These are phyloP conservation scores for Gopherus flavomarginatus DNA, from an alignment of 2,113 vertebrate genomes.

Conservation along the genomic window DNA sequence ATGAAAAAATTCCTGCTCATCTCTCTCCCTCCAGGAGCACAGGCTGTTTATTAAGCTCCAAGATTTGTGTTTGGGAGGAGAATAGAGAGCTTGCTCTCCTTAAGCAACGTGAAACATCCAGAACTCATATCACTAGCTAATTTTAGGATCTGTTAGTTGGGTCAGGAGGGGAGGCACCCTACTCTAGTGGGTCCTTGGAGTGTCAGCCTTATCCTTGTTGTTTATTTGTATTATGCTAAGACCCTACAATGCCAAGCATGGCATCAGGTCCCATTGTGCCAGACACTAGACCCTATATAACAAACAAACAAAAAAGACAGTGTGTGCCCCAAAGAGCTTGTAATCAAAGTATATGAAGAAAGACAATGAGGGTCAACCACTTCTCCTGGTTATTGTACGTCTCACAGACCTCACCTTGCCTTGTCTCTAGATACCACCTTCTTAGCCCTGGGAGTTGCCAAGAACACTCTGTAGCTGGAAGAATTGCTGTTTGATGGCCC, in stretches of 20 bases:
- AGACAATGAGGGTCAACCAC: neutral
- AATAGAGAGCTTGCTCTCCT: neutral
- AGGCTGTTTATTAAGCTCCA: neutral
- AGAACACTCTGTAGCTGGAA: neutral
- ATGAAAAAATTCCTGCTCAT: neutral
- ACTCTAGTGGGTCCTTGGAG: neutral
- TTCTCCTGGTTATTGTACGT: accelerated
- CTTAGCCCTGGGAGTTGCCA: neutral
- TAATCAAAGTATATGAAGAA: accelerated
- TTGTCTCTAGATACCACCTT: neutral
- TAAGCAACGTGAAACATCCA: neutral
- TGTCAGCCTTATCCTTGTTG: neutral
- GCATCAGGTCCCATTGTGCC: neutral
- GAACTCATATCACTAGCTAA: neutral
- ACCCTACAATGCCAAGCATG: neutral
- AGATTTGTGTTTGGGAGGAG: neutral
- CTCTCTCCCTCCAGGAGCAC: neutral
- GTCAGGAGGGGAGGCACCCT: neutral
- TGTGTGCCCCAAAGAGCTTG: neutral
- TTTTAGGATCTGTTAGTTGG: neutral
- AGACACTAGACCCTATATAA: neutral
- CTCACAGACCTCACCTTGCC: neutral
- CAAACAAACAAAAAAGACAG: neutral
- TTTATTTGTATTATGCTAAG: neutral
- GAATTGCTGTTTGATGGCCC: neutral